Evolutionary conservation across 2,797 vertebrate genomes (phyloP).

Genomic region (Microctenopoma steveboyesi): DNA sequence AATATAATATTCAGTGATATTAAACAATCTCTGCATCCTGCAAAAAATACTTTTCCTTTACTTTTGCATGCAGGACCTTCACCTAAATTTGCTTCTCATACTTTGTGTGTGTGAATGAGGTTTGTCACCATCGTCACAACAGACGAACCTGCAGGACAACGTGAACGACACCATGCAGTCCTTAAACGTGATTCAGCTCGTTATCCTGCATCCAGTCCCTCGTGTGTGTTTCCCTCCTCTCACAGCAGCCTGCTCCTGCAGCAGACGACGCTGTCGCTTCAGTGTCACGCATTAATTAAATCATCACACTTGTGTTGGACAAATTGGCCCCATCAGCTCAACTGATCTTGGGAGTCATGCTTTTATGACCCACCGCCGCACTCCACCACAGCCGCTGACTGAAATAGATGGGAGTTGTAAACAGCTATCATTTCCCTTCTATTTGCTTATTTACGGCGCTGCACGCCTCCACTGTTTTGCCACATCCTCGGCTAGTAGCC

Average conservation of each 20-base stretch:
- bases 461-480: constrained; percentile 16
- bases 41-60: no score
- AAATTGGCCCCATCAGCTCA: constrained; percentile 39
- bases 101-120: no score
- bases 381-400: constrained; percentile 27
- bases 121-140: no score
- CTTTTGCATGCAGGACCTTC: no score
- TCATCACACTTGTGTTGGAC: constrained; percentile 41
- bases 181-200: no score
- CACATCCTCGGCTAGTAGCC: neutral
- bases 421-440: constrained; percentile 52
- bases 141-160: no score
- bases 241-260: constrained; percentile 1
- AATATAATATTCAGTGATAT: no score
- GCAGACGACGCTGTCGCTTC: neutral
- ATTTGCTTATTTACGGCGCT: constrained; percentile 59
- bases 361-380: constrained; percentile 21
- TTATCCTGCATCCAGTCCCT: neutral
- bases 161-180: no score
- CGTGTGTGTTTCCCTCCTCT: neutral
- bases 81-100: no score
- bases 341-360: constrained; percentile 15
- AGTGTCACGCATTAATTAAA: constrained; percentile 38
- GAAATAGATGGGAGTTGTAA: constrained; percentile 52
- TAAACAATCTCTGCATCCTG: no score